Conservation (phyloP, 64 coral and sea anemone species). For the Acropora yongei region DNA sequence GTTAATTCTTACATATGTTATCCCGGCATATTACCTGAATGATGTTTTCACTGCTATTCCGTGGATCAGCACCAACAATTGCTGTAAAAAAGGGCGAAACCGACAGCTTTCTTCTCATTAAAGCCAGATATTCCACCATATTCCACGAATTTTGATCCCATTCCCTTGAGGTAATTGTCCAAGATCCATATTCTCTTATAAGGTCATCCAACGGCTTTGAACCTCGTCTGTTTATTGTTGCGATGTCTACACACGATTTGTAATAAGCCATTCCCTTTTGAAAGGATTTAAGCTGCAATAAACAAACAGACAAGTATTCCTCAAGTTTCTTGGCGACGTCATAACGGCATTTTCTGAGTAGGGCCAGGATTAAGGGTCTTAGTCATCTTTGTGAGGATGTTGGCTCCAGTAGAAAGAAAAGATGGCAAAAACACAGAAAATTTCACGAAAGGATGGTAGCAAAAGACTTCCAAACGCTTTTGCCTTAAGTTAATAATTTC, state of each 20-base stretch:
- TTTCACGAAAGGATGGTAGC: too few species aligned
- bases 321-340: too few species aligned
- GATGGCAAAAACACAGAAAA: too few species aligned
- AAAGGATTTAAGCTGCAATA: slow-evolving; percentile 7
- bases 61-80: slow-evolving; percentile 31
- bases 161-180: slow-evolving; percentile 40
- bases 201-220: slow-evolving; percentile 48
- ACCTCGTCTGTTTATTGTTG: slow-evolving; percentile 32
- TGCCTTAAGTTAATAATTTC: too few species aligned
- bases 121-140: slow-evolving; percentile 29
- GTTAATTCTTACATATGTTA: too few species aligned
- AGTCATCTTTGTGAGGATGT: too few species aligned
- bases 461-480: too few species aligned
- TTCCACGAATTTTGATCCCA: slow-evolving; percentile 51
- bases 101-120: slow-evolving; percentile 36
- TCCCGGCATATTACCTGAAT: neutral
- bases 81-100: slow-evolving; percentile 19
- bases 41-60: slow-evolving; percentile 15
- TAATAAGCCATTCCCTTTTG: slow-evolving; percentile 46
- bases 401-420: too few species aligned
- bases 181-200: slow-evolving; percentile 50
- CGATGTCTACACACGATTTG: slow-evolving; percentile 53
- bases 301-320: too few species aligned
- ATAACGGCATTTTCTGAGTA: too few species aligned
- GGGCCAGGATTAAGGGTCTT: too few species aligned